A percentile compares a stretch with the other conserved stretches of the same genome.
These are phyloP conservation scores for Hyperopisus bebe DNA, from an alignment of 2,113 vertebrate genomes.

Conservation along the genomic window DNA sequence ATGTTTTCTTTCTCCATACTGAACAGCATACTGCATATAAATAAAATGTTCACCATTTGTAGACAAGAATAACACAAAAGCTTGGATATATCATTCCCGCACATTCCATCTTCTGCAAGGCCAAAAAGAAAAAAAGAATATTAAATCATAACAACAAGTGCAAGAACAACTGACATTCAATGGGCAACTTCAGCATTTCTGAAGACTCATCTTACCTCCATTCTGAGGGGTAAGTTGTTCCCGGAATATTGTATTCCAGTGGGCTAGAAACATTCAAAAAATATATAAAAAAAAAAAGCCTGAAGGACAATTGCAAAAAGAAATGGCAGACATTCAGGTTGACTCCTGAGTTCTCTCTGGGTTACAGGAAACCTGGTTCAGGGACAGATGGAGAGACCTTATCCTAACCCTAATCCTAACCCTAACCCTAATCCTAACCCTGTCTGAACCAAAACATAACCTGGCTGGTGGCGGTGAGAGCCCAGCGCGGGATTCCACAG, in stretches of 20 bases:
- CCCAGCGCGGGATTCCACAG: background rate
- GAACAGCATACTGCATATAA: background rate
- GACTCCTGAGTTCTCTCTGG: background rate
- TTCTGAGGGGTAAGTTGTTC: conserved; percentile 35
- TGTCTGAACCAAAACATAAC: background rate
- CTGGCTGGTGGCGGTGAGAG: background rate
- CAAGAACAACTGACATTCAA: background rate
- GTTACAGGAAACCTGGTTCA: background rate
- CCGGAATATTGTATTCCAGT: conserved; percentile 48
- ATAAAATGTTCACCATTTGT: background rate
- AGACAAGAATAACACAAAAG: background rate
- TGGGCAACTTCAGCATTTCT: background rate
- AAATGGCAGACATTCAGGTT: background rate
- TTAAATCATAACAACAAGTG: background rate
- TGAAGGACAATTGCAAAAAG: conserved; percentile 28
- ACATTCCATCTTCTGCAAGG: background rate
- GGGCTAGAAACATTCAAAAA: conserved; percentile 37
- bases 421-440: too few relatives aligned
- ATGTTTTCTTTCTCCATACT: background rate
- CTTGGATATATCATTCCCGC: background rate
- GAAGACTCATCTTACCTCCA: conserved; percentile 49
- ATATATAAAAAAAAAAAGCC: conserved; percentile 22
- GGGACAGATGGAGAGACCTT: background rate
- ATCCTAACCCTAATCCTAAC: too few relatives aligned
- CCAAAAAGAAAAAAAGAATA: background rate